Evolutionary conservation across 2,888 invertebrate genomes (phyloP).

Genomic region (Pseudoips prasinana): DNA sequence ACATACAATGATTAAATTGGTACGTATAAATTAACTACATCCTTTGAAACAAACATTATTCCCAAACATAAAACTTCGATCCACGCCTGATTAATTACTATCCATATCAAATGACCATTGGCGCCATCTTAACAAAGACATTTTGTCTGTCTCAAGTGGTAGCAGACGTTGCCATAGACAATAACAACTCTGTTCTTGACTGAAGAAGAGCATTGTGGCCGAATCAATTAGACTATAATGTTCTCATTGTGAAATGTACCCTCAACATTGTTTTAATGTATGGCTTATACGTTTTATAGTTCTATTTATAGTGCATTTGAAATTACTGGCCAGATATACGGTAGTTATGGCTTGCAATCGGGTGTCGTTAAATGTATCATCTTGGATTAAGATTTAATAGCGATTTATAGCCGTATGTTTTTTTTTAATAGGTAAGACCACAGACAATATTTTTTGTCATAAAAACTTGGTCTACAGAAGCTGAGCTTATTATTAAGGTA

Average conservation of each 20-base stretch:
- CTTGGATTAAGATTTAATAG: conserved; percentile 12
- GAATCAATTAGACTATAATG: conserved; percentile 80
- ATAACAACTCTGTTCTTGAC: conserved; percentile 70
- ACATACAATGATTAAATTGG: too few species aligned
- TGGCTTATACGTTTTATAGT: conserved; percentile 76
- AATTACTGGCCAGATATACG: conserved; percentile 76
- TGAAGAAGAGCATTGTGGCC: conserved; percentile 71
- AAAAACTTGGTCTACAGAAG: too few species aligned
- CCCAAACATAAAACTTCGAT: conserved; percentile 31
- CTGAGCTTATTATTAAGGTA: too few species aligned
- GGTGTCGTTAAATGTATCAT: conserved; percentile 33
- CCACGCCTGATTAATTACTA: conserved; percentile 33
- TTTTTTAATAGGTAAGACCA: too few species aligned
- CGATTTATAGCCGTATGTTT: too few species aligned
- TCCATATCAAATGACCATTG: conserved; percentile 66
- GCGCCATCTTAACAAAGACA: conserved; percentile 78
- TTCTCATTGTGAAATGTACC: conserved; percentile 69
- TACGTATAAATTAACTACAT: too few species aligned
- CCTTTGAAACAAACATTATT: too few species aligned
- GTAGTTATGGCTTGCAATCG: conserved; percentile 60
- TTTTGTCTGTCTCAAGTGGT: conserved; percentile 80
- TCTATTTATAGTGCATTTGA: conserved; percentile 71
- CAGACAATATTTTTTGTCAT: too few species aligned
- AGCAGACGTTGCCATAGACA: conserved; percentile 80
- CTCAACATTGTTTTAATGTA: conserved; percentile 80